Evolutionary conservation across 2,113 vertebrate genomes (phyloP), one percentile per base, ranked within the genome.

Genomic region (Opisthocomus hoazin): DNA sequence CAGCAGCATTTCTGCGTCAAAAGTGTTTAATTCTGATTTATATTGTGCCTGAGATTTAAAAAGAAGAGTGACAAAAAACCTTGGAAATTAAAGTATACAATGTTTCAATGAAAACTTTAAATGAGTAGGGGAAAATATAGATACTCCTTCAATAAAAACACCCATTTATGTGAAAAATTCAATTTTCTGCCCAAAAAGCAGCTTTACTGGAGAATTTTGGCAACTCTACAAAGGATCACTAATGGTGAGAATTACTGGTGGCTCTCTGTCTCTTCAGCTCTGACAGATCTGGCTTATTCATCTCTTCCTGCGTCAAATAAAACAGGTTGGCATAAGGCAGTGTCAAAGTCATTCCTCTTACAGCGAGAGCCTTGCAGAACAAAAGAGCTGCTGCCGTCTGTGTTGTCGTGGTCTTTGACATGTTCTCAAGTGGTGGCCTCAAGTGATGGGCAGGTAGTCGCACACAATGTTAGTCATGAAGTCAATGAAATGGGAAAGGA

Each of bases 201-300:
- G 84, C 53, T 87, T 91, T 82, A 36, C 30, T 41, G 48, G 48
- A 94, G 84, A 94, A 90, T 93, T 85, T 90, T 95, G 93, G 94
- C 92, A 96, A 50, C 77, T 83, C 66, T 73, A 66, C 24, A 36
- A 79, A 69, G 48, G 65, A 87, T 94, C 75, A 50, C 75, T 94
- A 96, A 91, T 87, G 78, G 94, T 95, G 94, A 94, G 94, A 95
- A 94, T 93, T 91, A 69, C 92, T 95, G 50, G 82, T 95, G 64
- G 75, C 66, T 96, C 93, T 93, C 77, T 83, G 81, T 96, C 93
- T 96, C 66, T 95, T 91, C 95, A 93, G 56, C 66, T 96, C 75
- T 96, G 95, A 97, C 93, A 95, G 94, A 91, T 97, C 87, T 96
- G 95, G 93, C 93, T 96, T 94, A 57, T 85, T 53, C 90, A 70